Evolutionary conservation across 2,113 vertebrate species (phyloP), one percentile per base, ranked within the genome.

Genomic region (Clarias magur): DNA sequence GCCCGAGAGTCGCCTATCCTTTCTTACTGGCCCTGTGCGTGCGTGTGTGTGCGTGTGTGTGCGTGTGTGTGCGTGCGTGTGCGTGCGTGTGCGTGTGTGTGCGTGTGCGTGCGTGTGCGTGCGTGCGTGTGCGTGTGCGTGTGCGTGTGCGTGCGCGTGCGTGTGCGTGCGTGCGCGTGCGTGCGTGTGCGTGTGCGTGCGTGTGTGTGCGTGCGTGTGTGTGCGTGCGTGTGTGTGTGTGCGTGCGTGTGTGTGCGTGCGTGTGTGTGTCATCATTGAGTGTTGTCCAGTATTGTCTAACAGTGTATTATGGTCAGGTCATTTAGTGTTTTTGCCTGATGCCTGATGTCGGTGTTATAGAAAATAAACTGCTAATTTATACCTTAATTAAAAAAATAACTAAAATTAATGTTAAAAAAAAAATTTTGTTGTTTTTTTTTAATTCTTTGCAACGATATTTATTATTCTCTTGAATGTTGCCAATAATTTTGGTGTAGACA

Each of bases 1-100:
- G 83, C 85, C 34, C 62, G 27, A 73, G 59, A 82, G 56, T 85
- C n/a, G 23, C 56, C 86, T 83, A 83, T 75, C 70, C 57, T 73
- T 34, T 76, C 54, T 57, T 54, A 56, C 30, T 68, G 63, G 53
- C 25, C 15, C 0, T 70, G 73, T 70, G 67, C 48, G 63, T 53
- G 60, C 63, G 59, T 63, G 19, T 72, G 82, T 53, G 68, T 21
- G 34, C 2, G 34, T 9, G 30, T 53, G 13, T 23, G 38, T 73
- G 79, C 21, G 13, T 75, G 38, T 73, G 79, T 21, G 21, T 75
- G 21, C n/a, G n/a, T n/a, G 34, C 2, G 34, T 9, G 30, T 53
- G 13, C 30, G 38, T 73, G 79, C 21, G 13, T 75, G 38, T 73
- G 79, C 15, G 21, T 75, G 21, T 60, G 34, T 38, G n/a, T n/a